Evolutionary conservation across 2,888 invertebrate species (phyloP).

Genomic region (Romanomermis culicivorax): DNA sequence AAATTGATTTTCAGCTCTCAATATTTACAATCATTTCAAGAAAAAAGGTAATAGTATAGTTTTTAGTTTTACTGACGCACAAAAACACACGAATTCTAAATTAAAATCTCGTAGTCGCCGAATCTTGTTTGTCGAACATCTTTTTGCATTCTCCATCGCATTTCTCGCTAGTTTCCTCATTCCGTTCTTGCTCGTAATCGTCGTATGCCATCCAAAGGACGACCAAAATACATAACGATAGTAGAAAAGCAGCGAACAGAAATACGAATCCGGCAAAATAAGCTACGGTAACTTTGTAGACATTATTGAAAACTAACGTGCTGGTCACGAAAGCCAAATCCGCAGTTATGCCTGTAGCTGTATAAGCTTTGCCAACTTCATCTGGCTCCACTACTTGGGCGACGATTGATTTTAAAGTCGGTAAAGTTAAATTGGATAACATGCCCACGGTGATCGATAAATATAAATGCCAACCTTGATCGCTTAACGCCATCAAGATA

Average conservation of each 20-base stretch:
- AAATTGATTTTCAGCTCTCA: too few species aligned
- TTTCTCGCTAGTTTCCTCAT: too few species aligned
- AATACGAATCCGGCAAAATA: not conserved
- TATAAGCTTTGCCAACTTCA: constrained; percentile 2
- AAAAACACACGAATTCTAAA: too few species aligned
- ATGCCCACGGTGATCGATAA: not conserved
- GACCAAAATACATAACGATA: not conserved
- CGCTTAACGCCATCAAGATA: not conserved
- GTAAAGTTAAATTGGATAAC: not conserved
- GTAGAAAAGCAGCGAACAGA: not conserved
- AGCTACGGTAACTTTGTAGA: not conserved
- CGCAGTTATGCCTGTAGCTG: not conserved
- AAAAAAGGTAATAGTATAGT: too few species aligned
- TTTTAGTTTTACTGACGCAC: too few species aligned
- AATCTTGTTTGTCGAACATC: too few species aligned
- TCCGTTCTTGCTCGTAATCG: too few species aligned
- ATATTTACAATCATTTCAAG: too few species aligned
- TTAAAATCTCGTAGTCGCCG: too few species aligned
- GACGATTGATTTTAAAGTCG: not conserved
- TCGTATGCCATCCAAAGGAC: not conserved
- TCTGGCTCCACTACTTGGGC: constrained; percentile 1
- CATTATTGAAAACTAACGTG: constrained; percentile 1
- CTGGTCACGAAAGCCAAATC: constrained; percentile 4
- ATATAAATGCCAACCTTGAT: not conserved
- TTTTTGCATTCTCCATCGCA: too few species aligned